Conservation (phyloP, 2,113 vertebrate genomes). For the Vanacampus margaritifer region DNA sequence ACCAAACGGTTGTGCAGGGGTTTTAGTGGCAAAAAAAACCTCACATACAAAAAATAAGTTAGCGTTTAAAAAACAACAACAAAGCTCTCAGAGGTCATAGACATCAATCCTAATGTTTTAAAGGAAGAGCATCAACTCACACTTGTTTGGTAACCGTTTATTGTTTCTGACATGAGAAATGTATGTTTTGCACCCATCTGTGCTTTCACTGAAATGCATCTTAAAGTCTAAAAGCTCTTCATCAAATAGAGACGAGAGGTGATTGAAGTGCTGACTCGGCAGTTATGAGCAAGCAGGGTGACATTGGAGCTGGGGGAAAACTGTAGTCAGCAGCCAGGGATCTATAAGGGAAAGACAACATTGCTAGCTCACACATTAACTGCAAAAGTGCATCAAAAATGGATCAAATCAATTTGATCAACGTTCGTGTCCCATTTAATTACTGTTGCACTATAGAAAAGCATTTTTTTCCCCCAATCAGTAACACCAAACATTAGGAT, state of each 20-base stretch:
- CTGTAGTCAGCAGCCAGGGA: slow-evolving; percentile 40
- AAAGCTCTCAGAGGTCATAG: not conserved
- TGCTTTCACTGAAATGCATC: not conserved
- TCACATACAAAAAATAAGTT: not conserved
- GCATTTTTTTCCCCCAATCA: not conserved
- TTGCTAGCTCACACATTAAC: not conserved
- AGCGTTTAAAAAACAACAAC: not conserved
- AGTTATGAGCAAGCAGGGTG: slow-evolving; percentile 41
- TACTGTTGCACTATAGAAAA: slow-evolving; percentile 43
- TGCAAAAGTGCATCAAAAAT: not conserved
- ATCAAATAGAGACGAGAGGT: not conserved
- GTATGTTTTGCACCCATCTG: not conserved
- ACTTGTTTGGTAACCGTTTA: not conserved
- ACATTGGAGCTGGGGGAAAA: rapidly evolving
- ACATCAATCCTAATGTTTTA: not conserved
- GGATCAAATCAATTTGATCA: slow-evolving; percentile 16
- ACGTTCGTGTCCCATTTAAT: slow-evolving; percentile 38
- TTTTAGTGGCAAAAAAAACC: not conserved
- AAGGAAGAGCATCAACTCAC: not conserved
- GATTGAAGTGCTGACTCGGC: slow-evolving; percentile 38
- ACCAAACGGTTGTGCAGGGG: no score
- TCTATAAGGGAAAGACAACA: slow-evolving; percentile 28
- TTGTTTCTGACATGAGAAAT: not conserved
- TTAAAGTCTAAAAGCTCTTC: not conserved
- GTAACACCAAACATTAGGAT: no score